phyloP scores from a whole-genome alignment of 2,888 invertebrate species.

The Zootermopsis nevadensis region DNA sequence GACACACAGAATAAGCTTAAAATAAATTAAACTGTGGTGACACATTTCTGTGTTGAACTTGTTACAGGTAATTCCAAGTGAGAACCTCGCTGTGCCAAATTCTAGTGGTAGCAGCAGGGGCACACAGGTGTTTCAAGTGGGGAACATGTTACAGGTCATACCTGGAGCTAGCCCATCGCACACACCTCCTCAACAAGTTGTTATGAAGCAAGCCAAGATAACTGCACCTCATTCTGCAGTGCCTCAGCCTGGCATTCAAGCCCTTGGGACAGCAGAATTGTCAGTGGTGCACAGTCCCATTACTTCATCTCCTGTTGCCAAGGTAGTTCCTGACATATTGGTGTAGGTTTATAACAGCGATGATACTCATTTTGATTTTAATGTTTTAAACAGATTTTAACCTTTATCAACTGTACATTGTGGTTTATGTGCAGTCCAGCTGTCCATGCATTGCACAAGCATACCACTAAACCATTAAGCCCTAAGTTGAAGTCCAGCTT shows the following conservation, averaged over 20 bases:
- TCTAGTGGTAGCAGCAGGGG: not conserved
- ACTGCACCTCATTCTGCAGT: not conserved
- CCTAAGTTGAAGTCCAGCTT: too few species aligned
- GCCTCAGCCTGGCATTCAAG: not conserved
- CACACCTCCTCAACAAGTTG: conserved; percentile 34
- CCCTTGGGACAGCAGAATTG: not conserved
- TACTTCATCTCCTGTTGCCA: conserved; percentile 31
- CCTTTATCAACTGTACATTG: too few species aligned
- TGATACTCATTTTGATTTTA: too few species aligned
- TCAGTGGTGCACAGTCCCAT: not conserved
- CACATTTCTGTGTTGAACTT: too few species aligned
- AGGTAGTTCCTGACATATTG: not conserved
- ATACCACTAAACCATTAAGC: too few species aligned
- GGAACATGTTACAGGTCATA: conserved; percentile 71
- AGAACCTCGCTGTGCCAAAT: conserved; percentile 19
- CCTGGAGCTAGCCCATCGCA: conserved; percentile 63
- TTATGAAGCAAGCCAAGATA: conserved; percentile 4
- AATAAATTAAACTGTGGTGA: too few species aligned
- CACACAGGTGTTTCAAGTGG: conserved; percentile 64
- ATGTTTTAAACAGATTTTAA: too few species aligned
- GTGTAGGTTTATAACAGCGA: too few species aligned
- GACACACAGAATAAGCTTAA: too few species aligned
- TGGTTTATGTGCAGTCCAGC: too few species aligned
- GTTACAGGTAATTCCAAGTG: conserved; percentile 47
- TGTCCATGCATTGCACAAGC: too few species aligned